These are phyloP conservation scores for Matsumyia berberina DNA, from an alignment of 2,888 invertebrate genomes.

Conservation along the genomic window DNA sequence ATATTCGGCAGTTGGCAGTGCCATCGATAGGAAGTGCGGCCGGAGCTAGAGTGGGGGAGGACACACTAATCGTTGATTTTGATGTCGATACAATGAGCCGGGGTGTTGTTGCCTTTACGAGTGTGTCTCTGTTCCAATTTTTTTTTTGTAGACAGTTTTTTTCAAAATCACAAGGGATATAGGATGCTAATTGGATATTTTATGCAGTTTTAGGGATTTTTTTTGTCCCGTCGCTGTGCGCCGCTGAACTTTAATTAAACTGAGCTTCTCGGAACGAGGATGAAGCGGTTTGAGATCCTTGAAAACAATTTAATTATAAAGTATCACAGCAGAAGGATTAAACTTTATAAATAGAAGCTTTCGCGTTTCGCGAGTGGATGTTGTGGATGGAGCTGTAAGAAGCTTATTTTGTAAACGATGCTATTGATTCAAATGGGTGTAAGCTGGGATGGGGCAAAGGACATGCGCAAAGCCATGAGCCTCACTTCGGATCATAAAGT, in stretches of 20 bases:
- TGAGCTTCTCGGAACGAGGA: background rate
- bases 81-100: slow-evolving; percentile 56
- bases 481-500: too few relatives aligned
- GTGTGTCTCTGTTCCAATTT: background rate
- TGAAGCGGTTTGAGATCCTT: background rate
- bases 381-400: background rate
- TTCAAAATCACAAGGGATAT: slow-evolving; percentile 28
- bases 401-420: background rate
- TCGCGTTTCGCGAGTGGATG: background rate
- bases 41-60: background rate
- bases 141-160: slow-evolving; percentile 12
- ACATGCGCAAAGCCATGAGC: too few relatives aligned
- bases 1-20: slow-evolving; percentile 56
- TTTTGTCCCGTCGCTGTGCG: background rate
- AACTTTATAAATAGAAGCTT: background rate
- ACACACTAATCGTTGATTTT: slow-evolving; percentile 46
- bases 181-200: slow-evolving; percentile 54
- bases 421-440: background rate
- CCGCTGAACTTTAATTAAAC: background rate
- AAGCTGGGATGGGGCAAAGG: too few relatives aligned
- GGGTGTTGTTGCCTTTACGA: background rate
- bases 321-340: slow-evolving; percentile 1
- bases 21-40: slow-evolving; percentile 24
- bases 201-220: slow-evolving; percentile 14
- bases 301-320: slow-evolving; percentile 17